Base-by-base conservation (phyloP, 1,140 invertebrate genomes). In the Anoplophora glabripennis region DNA sequence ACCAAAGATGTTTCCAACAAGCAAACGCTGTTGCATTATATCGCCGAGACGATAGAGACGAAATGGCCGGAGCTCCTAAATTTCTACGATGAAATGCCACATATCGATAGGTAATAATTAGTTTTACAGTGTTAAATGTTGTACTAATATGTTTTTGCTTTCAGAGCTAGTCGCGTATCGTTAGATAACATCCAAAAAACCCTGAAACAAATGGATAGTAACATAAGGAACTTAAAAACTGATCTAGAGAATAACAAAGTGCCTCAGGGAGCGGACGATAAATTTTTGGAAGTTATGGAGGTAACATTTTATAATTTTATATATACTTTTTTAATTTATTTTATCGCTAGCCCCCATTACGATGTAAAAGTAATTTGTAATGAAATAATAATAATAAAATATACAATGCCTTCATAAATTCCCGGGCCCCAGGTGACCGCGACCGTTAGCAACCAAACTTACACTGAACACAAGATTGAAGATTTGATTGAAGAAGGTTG, bases 1-100 rank as follows among this genome's bases (percentile, higher is more conserved):
- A 99, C 96, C 3, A 99, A 98, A 81, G 92, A 97, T 73, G 78
- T 88, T 8, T 92, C 98, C 68, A 96, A 97, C 70, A 92, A 93
- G 68, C 86, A 88, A 53, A 99, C 95, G 0, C 78, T 99, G 15
- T 79, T 99, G 42, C 96, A 99, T 75, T 98, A 94, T 72, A 76
- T 99, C 37, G 93, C 90, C 0, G 88, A 96, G 64, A 88, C 87
- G 1, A 85, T 96, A 59, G 92, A 97, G 76, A 85, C 79, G 36
- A 94, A 96, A 66, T 91, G 94, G 75, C 88, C 92, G 0, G 93
- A 98, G 33, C 81, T 87, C 7, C 71, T 94, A 0, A 87, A 78
- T 46, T 97, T 97, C 71, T 77, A 83, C 7, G 92, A 96, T 64
- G 95, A 98, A 77, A 79, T 98, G 66, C 80, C 86, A 8, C 94